These are phyloP conservation scores for Hemistola chrysoprasaria DNA, from an alignment of 2,888 invertebrate genomes.

Conservation along the genomic window DNA sequence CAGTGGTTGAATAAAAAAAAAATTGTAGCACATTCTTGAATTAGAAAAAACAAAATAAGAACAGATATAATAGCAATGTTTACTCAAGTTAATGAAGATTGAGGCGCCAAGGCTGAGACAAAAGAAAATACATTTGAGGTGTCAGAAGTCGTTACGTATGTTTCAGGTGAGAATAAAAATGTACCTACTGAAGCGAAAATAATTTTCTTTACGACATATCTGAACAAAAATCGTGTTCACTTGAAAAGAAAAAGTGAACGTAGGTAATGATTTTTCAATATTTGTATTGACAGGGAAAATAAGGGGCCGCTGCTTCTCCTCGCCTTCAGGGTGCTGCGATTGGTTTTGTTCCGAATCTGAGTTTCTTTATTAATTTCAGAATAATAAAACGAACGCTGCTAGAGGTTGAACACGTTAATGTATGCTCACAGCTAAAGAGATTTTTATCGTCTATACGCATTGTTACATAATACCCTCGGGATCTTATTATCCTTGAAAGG, in stretches of 20 bases:
- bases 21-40: no score
- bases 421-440: constrained; percentile 17
- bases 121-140: constrained; percentile 13
- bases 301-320: constrained; percentile 40
- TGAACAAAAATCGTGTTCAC: constrained; percentile 49
- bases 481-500: constrained; percentile 25
- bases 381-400: constrained; percentile 16
- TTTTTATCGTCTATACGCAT: constrained; percentile 21
- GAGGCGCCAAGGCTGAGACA: constrained; percentile 9
- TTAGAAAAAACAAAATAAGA: no score
- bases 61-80: neutral
- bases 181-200: constrained; percentile 49
- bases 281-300: constrained; percentile 60
- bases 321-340: constrained; percentile 35
- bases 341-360: constrained; percentile 31
- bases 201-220: constrained; percentile 52
- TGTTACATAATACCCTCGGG: constrained; percentile 22
- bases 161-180: constrained; percentile 44
- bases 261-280: constrained; percentile 62
- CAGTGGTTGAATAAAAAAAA: no score
- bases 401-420: constrained; percentile 15
- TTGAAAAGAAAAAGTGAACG: constrained; percentile 54
- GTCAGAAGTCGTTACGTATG: constrained; percentile 25
- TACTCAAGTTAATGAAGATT: constrained; percentile 4
- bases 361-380: constrained; percentile 30